A percentile compares a stretch with the other conserved stretches of the same genome.
Evolutionary conservation across 1,140 invertebrate genomes (phyloP).

Genomic region (Sesamia nonagrioides): DNA sequence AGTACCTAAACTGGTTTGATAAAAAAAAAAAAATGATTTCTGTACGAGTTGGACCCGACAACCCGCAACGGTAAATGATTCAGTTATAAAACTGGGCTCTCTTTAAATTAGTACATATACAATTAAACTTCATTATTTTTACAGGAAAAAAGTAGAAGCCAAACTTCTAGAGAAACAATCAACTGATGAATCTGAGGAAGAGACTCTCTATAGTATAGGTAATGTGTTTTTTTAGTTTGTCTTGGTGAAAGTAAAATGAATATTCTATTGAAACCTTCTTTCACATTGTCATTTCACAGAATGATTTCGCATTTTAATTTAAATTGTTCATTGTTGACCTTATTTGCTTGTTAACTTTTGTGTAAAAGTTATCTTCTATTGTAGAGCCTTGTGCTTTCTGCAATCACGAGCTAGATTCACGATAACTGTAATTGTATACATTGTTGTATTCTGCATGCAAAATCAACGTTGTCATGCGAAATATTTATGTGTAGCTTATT

Average conservation of each 20-base stretch:
- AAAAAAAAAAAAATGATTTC: too few species aligned
- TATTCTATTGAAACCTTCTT: too few species aligned
- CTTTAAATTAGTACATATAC: too few species aligned
- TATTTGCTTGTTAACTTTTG: not conserved
- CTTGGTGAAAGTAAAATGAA: not conserved
- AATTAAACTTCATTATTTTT: constrained; percentile 50
- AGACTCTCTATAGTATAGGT: constrained; percentile 82
- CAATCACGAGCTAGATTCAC: not conserved
- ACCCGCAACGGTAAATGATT: too few species aligned
- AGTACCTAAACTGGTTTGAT: too few species aligned
- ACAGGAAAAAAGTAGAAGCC: constrained; percentile 86
- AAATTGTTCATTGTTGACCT: not conserved
- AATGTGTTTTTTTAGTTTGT: not conserved
- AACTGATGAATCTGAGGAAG: constrained; percentile 88
- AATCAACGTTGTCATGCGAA: too few species aligned
- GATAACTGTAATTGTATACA: too few species aligned
- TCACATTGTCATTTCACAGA: not conserved
- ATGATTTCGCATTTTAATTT: not conserved
- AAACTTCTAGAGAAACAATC: constrained; percentile 87
- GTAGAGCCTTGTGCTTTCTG: not conserved
- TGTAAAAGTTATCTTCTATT: too few species aligned
- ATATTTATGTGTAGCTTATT: constrained; percentile 13
- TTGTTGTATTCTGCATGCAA: too few species aligned
- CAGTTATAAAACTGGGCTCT: too few species aligned
- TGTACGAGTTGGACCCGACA: too few species aligned